A percentile compares a stretch with the other conserved stretches of the same genome.
Conservation (phyloP, 2,797 vertebrate genomes). For the Neosalanx taihuensis region DNA sequence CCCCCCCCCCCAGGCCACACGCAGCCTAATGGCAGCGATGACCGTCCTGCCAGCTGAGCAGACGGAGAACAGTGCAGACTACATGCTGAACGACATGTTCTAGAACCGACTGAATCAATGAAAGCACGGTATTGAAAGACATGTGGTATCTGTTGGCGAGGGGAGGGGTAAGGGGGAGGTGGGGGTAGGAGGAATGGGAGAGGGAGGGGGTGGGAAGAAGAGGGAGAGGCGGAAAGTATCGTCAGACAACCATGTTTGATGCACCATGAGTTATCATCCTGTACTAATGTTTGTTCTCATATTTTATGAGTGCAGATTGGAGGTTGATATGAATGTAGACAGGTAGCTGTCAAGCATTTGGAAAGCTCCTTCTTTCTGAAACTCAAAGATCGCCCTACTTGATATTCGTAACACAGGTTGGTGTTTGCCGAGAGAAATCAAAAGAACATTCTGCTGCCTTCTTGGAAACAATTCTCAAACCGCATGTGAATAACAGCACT, state of each 20-base stretch:
- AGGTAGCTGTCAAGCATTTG: neutral
- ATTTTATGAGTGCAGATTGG: neutral
- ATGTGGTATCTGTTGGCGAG: neutral
- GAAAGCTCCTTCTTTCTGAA: neutral
- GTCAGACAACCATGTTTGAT: slow-evolving; percentile 8
- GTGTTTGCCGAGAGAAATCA: neutral
- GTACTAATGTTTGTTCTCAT: neutral
- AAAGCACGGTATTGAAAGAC: neutral
- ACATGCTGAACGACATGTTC: slow-evolving; percentile 12
- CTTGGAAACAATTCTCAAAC: neutral
- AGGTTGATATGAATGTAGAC: neutral
- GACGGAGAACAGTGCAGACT: slow-evolving; percentile 35
- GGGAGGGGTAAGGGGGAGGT: neutral
- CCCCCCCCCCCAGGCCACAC: slow-evolving; percentile 14
- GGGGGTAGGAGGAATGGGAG: neutral
- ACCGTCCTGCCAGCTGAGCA: slow-evolving; percentile 34
- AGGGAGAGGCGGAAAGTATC: neutral
- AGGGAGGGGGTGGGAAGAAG: neutral
- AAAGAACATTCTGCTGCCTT: neutral
- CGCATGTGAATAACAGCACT: neutral
- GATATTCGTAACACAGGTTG: neutral
- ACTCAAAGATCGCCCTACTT: neutral
- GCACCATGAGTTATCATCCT: neutral
- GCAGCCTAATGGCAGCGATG: slow-evolving; percentile 33
- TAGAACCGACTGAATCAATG: slow-evolving; percentile 9